These are phyloP conservation scores for Mionectes olivaceus DNA, from an alignment of 2,797 vertebrate genomes.

Conservation along the genomic window DNA sequence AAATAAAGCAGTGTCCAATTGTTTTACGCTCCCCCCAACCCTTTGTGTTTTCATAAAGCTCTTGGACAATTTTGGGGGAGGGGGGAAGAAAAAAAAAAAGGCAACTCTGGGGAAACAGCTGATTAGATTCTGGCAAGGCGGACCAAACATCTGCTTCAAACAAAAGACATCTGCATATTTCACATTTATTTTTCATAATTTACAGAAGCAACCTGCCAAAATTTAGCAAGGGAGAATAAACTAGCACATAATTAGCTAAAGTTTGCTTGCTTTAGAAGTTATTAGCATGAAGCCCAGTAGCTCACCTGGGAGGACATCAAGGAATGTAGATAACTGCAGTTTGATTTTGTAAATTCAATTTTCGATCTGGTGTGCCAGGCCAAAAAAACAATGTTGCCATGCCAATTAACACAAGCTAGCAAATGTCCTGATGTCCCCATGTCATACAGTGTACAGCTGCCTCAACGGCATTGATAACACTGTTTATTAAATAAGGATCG, in stretches of 20 bases:
- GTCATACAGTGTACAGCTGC: constrained; percentile 34
- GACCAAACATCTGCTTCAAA: constrained; percentile 99
- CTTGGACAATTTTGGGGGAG: constrained; percentile 81
- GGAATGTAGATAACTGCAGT: constrained; percentile 75
- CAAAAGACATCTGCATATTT: constrained; percentile 99
- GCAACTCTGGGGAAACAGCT: constrained; percentile 85
- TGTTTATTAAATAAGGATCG: constrained; percentile 64
- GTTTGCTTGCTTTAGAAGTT: constrained; percentile 98
- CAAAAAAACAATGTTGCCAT: constrained; percentile 49
- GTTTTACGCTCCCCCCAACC: constrained; percentile 65
- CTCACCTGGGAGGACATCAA: constrained; percentile 85
- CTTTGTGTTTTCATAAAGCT: constrained; percentile 85
- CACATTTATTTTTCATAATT: constrained; percentile 99
- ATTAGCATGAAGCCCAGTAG: constrained; percentile 87
- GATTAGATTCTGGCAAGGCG: constrained; percentile 97
- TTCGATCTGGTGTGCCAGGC: constrained; percentile 55
- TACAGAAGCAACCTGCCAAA: constrained; percentile 97
- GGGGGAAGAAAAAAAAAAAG: background rate
- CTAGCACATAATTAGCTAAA: constrained; percentile 95
- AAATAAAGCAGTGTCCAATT: constrained; percentile 38
- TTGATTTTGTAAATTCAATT: constrained; percentile 81
- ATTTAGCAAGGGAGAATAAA: constrained; percentile 89
- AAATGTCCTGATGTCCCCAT: constrained; percentile 32
- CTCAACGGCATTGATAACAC: constrained; percentile 24
- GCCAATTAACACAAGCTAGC: constrained; percentile 46